Conservation (phyloP, 2,888 invertebrate species). For the Chrysolina oricalcia region DNA sequence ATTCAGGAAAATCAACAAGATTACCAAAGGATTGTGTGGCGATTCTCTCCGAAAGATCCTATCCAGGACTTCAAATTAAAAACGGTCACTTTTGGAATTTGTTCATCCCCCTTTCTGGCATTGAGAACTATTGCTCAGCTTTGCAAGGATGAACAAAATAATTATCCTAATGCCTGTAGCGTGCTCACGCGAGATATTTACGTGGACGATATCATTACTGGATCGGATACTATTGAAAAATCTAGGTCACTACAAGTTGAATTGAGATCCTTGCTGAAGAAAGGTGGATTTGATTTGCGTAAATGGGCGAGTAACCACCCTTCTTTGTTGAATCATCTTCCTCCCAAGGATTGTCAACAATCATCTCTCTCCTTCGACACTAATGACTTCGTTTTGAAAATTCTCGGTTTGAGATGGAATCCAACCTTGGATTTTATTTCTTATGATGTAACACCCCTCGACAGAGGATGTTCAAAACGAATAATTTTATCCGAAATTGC, state of each 20-base stretch:
- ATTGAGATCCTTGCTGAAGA: conserved; percentile 6
- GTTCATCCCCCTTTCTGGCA: background rate
- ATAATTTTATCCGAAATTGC: conserved; percentile 29
- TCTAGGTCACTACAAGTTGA: background rate
- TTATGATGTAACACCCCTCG: background rate
- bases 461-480: conserved; percentile 8
- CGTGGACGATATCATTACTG: background rate
- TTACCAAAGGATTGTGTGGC: background rate
- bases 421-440: conserved; percentile 17
- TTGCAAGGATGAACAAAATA: background rate
- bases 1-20: conserved; percentile 10
- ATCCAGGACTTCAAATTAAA: conserved; percentile 10
- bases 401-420: conserved; percentile 23
- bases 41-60: conserved; percentile 15
- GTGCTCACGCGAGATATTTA: background rate
- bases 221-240: background rate
- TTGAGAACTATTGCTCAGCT: conserved; percentile 4
- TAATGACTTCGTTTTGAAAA: conserved; percentile 9
- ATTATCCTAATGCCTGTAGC: conserved; percentile 9
- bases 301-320: background rate
- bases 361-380: no score
- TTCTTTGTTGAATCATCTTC: no score
- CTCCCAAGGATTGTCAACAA: no score
- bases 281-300: conserved; percentile 5
- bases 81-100: background rate